Conservation (phyloP, 2,888 invertebrate genomes). For the Drosophila sordidula region DNA sequence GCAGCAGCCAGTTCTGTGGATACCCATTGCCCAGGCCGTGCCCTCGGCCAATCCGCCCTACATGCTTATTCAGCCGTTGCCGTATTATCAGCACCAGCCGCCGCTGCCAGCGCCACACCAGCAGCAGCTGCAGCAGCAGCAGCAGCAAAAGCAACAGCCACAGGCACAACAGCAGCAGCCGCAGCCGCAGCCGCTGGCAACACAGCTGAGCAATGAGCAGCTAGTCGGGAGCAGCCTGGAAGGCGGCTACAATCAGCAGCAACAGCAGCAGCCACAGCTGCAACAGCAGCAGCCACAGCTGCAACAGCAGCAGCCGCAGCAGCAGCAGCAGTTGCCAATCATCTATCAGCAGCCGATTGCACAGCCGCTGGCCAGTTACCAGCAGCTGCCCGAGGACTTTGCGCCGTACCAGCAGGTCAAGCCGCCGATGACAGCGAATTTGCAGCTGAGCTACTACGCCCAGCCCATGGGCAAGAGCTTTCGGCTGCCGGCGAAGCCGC, state of each 20-base stretch:
- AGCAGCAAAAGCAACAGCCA: neutral
- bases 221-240: neutral
- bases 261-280: neutral
- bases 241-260: neutral
- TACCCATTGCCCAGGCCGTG: neutral
- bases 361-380: neutral
- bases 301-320: neutral
- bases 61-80: neutral
- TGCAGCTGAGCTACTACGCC: neutral
- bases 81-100: neutral
- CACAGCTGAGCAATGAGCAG: neutral
- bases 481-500: neutral
- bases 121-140: neutral
- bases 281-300: neutral
- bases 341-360: neutral
- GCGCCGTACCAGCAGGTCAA: neutral
- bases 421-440: neutral
- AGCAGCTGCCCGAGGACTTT: neutral
- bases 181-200: neutral
- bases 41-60: neutral
- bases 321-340: neutral
- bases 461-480: neutral
- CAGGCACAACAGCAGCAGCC: neutral
- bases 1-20: conserved; percentile 1
- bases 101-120: neutral